Percentiles rank a stretch among this genome's conserved stretches.
phyloP scores from a whole-genome alignment of 2,797 vertebrate species.

The Macroramphosus scolopax region DNA sequence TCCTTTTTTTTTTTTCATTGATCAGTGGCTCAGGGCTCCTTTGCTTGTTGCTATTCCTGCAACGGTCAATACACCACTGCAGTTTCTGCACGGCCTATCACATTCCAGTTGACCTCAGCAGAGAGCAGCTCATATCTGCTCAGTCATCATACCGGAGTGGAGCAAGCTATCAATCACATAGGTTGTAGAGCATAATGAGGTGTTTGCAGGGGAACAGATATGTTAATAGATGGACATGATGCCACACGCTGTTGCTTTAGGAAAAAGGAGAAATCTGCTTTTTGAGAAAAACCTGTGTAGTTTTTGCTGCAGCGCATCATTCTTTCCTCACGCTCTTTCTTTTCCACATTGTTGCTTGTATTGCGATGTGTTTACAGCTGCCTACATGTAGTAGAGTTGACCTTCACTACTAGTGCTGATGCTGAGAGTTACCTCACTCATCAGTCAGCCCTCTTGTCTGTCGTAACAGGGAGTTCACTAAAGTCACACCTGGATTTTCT shows the following conservation, averaged over 20 bases:
- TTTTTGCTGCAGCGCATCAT: not conserved
- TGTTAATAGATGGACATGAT: constrained; percentile 3
- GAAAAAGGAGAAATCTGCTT: too few species aligned
- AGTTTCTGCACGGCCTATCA: constrained; percentile 59
- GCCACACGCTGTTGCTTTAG: not conserved
- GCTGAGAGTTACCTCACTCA: too few species aligned
- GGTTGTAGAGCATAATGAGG: constrained; percentile 18
- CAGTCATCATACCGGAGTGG: constrained; percentile 52
- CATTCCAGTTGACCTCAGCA: constrained; percentile 71
- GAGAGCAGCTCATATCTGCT: constrained; percentile 50
- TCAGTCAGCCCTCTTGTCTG: too few species aligned
- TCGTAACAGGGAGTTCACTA: too few species aligned
- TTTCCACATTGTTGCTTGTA: too few species aligned
- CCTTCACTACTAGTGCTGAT: too few species aligned
- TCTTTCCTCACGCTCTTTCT: too few species aligned
- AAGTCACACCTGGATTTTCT: too few species aligned
- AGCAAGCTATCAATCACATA: constrained; percentile 36
- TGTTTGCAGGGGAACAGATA: constrained; percentile 9
- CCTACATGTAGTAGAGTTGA: too few species aligned
- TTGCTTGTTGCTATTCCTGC: constrained; percentile 72
- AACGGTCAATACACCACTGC: constrained; percentile 71
- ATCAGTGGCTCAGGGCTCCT: constrained; percentile 60
- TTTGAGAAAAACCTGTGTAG: too few species aligned
- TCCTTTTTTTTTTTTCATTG: constrained; percentile 70
- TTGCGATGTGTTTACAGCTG: too few species aligned